Evolutionary conservation across 1,140 invertebrate species (phyloP), one percentile per base, ranked within the genome.

Genomic region (Galleria mellonella): DNA sequence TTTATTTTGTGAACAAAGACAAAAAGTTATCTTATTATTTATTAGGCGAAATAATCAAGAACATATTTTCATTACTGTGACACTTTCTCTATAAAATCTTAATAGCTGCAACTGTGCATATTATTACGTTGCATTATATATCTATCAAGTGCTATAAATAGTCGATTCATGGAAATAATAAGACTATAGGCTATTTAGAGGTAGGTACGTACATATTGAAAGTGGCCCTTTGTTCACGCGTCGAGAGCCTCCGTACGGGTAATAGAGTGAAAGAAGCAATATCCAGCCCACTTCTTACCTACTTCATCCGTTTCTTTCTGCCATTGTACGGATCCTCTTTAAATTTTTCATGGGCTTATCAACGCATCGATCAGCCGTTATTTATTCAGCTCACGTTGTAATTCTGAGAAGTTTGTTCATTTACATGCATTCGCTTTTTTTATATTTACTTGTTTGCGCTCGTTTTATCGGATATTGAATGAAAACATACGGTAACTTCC

Each of bases 311-410:
- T 67, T 64, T 66, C 49, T 54, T 54, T 49, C 32, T 60, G 47
- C 51, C 52, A 57, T 67, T 61, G 60, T 66, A 55, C 36, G 50
- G 32, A 74, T 58, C 60, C 51, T 66, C 55, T 75, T 74, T 65
- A 72, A 79, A 79, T 65, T 73, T 73, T 68, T 67, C 62, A 71
- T 68, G 54, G 57, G 58, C 65, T 75, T 78, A 76, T 83, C 71
- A 79, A 72, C 62, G 47, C 67, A 78, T 81, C 75, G 72, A 79
- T 79, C 72, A 72, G 47, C 28, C 50, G 50, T 73, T 76, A 77
- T 71, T 75, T 73, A 79, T 83, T 79, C 76, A 68, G 57, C 55
- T 79, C 73, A 81, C 76, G 74, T 56, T 58, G 60, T 77, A 75
- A 71, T 72, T 67, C 71, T 67, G 57, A 72, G 62, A 72, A 76